Percentiles rank a stretch among this genome's conserved stretches.
phyloP scores from a whole-genome alignment of 2,888 invertebrate species.

The Cecidostiba fungosa region DNA sequence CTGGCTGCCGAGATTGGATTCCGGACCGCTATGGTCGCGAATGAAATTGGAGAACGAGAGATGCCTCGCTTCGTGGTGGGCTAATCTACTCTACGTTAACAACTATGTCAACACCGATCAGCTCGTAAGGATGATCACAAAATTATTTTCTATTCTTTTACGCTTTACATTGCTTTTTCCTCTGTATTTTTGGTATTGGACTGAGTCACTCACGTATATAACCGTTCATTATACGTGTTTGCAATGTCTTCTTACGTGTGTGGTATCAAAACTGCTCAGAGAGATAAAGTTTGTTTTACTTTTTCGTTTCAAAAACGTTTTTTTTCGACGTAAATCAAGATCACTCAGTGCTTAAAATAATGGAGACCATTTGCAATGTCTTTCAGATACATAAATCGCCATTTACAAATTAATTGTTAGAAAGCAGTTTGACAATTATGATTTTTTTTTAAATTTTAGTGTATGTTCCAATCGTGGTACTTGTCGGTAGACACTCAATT shows the following conservation, averaged over 20 bases:
- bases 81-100: slow-evolving; percentile 87
- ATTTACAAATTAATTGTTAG: background rate
- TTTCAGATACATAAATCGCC: background rate
- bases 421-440: background rate
- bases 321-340: no score
- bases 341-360: no score
- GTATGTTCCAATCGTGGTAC: slow-evolving; percentile 89
- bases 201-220: background rate
- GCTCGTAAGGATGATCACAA: slow-evolving; percentile 29
- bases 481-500: slow-evolving; percentile 85
- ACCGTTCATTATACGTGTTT: no score
- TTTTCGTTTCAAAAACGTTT: no score
- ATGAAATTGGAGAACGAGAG: slow-evolving; percentile 82
- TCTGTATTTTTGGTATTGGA: background rate
- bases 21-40: slow-evolving; percentile 88
- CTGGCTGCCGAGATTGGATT: slow-evolving; percentile 85
- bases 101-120: slow-evolving; percentile 86
- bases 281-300: background rate
- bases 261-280: no score
- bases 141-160: slow-evolving; percentile 15
- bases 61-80: slow-evolving; percentile 87
- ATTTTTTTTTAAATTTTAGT: slow-evolving; percentile 81
- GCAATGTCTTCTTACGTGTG: background rate
- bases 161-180: background rate
- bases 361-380: background rate